Percentiles rank a stretch among this genome's conserved stretches.
phyloP scores from a whole-genome alignment of 2,888 invertebrate genomes.

The Myathropa florea region DNA sequence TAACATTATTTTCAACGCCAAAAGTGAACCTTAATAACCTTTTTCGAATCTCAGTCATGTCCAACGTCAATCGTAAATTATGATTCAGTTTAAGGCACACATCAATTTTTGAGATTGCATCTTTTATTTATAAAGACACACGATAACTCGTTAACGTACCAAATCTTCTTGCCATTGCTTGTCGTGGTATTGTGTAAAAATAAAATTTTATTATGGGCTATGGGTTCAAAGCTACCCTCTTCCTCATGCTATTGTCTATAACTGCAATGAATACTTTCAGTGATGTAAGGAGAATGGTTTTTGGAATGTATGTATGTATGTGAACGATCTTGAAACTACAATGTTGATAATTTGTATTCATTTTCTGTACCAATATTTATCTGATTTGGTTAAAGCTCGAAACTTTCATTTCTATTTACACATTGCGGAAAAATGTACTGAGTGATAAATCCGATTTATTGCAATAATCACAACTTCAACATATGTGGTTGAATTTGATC shows the following conservation, averaged over 20 bases:
- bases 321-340: not conserved
- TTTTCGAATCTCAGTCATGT: not conserved
- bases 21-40: not conserved
- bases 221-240: not conserved
- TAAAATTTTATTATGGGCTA: not conserved
- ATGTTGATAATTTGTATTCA: not conserved
- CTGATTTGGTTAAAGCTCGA: not conserved
- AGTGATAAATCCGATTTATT: not conserved
- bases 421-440: not conserved
- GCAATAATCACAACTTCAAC: not conserved
- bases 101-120: not conserved
- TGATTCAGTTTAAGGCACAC: not conserved
- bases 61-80: not conserved
- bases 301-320: not conserved
- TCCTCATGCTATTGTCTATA: not conserved
- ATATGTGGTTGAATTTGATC: not conserved
- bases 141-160: not conserved
- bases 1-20: not conserved
- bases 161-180: not conserved
- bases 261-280: not conserved
- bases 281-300: not conserved
- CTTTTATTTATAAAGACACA: not conserved
- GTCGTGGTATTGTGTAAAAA: not conserved
- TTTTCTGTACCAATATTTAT: not conserved
- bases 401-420: conserved; percentile 1